Conservation (phyloP, 37 sponge, comb jelly and placozoan genomes). For the Hexactinellida sp. region DNA sequence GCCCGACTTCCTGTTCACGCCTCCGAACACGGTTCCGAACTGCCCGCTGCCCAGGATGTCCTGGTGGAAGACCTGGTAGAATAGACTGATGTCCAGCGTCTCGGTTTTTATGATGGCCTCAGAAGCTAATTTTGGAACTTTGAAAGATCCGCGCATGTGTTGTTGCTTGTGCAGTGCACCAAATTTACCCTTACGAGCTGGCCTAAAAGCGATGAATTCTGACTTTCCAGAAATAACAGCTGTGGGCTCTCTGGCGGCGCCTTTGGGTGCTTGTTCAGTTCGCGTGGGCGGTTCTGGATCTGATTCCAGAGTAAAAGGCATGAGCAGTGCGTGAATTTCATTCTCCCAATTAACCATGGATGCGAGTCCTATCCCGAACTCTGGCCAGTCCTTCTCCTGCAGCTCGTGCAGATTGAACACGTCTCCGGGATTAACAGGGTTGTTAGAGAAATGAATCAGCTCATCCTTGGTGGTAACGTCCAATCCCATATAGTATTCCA, state of each 20-base stretch:
- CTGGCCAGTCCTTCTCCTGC: not conserved
- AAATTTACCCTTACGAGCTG: not conserved
- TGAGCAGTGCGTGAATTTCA: not conserved
- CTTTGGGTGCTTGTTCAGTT: not conserved
- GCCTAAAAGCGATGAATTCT: constrained; percentile 1
- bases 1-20: not conserved
- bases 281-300: not conserved
- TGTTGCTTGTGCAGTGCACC: constrained; percentile 22
- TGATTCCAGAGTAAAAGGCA: not conserved
- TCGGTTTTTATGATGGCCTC: not conserved
- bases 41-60: constrained; percentile 16
- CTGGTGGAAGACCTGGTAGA: constrained; percentile 15
- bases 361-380: not conserved
- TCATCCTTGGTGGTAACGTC: not conserved
- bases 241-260: not conserved
- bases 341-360: not conserved
- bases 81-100: not conserved
- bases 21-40: constrained; percentile 14
- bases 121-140: constrained; percentile 41
- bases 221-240: not conserved
- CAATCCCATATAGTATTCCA: not conserved
- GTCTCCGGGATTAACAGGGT: constrained; percentile 1
- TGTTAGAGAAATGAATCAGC: not conserved
- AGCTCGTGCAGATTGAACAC: not conserved
- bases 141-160: constrained; percentile 56